Evolutionary conservation across 2,113 vertebrate species (phyloP).

Genomic region (Phaethon lepturus): DNA sequence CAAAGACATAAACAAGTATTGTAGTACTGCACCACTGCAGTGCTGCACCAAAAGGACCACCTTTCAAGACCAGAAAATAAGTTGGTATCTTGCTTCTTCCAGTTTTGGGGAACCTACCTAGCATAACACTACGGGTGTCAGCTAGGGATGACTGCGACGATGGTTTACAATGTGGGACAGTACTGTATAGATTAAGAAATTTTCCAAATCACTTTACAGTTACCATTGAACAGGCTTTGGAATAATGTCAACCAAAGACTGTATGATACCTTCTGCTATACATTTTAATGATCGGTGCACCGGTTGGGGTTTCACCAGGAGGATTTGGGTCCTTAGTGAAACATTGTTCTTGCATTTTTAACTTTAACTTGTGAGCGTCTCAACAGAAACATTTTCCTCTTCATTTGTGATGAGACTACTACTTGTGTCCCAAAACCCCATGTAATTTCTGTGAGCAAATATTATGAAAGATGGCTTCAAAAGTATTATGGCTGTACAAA

Average conservation of each 20-base stretch:
- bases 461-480: neutral
- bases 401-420: neutral
- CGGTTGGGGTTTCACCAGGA: neutral
- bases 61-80: neutral
- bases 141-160: neutral
- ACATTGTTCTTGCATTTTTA: neutral
- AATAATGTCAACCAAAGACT: neutral
- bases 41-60: neutral
- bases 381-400: neutral
- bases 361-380: neutral
- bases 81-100: neutral
- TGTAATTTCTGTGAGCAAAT: neutral
- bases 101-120: neutral
- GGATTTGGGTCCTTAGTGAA: neutral
- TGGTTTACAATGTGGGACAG: neutral
- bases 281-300: neutral
- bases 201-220: neutral
- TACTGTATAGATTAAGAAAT: fast-evolving
- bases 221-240: neutral
- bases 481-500: neutral
- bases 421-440: neutral
- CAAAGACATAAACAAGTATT: neutral
- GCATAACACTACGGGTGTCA: neutral
- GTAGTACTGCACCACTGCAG: neutral
- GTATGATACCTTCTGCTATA: neutral